These are phyloP conservation scores for Merluccius polli DNA, from an alignment of 2,797 vertebrate species.

Conservation along the genomic window DNA sequence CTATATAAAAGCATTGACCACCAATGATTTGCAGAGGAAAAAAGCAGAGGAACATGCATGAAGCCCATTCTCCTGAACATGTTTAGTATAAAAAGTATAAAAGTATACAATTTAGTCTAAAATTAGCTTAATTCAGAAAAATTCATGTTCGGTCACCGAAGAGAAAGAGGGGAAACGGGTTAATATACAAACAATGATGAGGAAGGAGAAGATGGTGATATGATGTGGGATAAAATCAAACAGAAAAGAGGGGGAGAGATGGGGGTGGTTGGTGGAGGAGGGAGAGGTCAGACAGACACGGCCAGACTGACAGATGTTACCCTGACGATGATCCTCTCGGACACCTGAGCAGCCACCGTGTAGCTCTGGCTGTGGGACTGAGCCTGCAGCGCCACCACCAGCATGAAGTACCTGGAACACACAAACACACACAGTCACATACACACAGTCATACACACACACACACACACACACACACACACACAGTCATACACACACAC, in stretches of 20 bases:
- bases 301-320: conserved; percentile 80
- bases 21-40: background rate
- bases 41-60: background rate
- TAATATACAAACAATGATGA: background rate
- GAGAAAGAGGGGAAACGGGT: background rate
- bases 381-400: conserved; percentile 94
- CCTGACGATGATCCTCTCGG: conserved; percentile 98
- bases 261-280: conserved; percentile 49
- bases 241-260: conserved; percentile 17
- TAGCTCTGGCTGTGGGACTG: conserved; percentile 95
- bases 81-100: background rate
- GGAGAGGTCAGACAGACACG: conserved; percentile 73
- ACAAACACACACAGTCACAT: background rate
- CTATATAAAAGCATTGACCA: background rate
- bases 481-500: background rate
- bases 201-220: background rate
- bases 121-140: background rate
- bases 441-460: no score
- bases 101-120: background rate
- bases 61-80: background rate
- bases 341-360: conserved; percentile 92
- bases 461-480: no score
- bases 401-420: conserved; percentile 91
- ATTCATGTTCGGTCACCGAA: background rate
- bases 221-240: background rate